Conservation (phyloP, 23 tunicate species). For the Halocynthia roretzi region DNA sequence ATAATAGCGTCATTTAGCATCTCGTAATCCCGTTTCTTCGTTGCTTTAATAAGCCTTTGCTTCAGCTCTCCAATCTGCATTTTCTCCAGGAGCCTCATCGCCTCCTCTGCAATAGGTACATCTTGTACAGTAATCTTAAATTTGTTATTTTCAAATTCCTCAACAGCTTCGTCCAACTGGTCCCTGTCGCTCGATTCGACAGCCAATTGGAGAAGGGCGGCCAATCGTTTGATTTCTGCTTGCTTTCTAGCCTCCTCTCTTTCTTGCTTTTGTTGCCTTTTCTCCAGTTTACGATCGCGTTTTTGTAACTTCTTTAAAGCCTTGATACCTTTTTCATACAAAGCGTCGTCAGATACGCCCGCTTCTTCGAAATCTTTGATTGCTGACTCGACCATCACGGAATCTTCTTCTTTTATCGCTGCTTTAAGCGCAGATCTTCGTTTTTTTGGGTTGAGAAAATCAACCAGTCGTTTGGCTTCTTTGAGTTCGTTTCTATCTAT, state of each 20-base stretch:
- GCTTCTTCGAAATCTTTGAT: slow-evolving; percentile 30
- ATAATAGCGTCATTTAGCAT: slow-evolving; percentile 18
- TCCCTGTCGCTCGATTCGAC: slow-evolving; percentile 17
- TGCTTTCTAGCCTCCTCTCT: slow-evolving; percentile 5
- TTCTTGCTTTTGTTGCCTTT: background rate
- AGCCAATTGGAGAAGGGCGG: slow-evolving; percentile 12
- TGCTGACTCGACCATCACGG: slow-evolving; percentile 23
- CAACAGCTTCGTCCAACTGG: slow-evolving; percentile 5
- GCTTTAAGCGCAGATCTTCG: background rate
- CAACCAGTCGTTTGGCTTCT: background rate
- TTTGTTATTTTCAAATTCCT: slow-evolving; percentile 19
- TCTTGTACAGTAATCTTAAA: slow-evolving; percentile 4
- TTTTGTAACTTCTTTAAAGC: background rate
- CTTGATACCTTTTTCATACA: background rate
- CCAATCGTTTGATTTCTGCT: slow-evolving; percentile 20
- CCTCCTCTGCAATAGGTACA: slow-evolving; percentile 12
- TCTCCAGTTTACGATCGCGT: slow-evolving; percentile 13
- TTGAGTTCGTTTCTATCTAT: background rate
- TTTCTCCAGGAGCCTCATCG: slow-evolving; percentile 15
- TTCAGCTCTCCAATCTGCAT: slow-evolving; percentile 24
- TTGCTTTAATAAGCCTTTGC: slow-evolving; percentile 9
- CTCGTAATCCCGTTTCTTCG: slow-evolving; percentile 5
- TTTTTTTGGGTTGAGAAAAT: slow-evolving; percentile 3
- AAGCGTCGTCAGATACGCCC: slow-evolving; percentile 5
- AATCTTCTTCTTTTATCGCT: slow-evolving; percentile 12